Base-by-base conservation (phyloP, 2,888 invertebrate species). In the Cephus sareptanus region DNA sequence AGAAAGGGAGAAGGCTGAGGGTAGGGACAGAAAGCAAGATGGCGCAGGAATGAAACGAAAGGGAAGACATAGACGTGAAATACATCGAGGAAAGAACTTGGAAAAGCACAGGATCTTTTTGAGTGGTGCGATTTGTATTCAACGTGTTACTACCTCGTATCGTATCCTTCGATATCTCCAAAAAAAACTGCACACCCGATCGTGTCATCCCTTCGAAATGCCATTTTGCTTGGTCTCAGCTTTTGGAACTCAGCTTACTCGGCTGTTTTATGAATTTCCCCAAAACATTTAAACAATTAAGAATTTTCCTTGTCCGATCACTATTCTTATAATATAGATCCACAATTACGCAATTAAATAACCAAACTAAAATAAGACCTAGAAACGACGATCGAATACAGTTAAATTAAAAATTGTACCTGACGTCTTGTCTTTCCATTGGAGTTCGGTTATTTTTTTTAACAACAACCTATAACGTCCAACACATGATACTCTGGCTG, bases 121-220 rank as follows among this genome's bases (percentile, higher is more conserved):
- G 80, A 83, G 81, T 80, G 78, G 79, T 73, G 68, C 80, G 79
- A 84, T 85, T 84, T 82, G 83, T 85, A 85, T 85, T 84, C 85
- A 83, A 81, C 77, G 79, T 81, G 81, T 81, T 79, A 82, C 83
- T 75, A 79, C 76, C 75, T 80, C 79, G 75, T 78, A 81, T 84
- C 79, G 69, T 76, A 81, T 82, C 81, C 77, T 77, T 81, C 82
- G 84, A 85, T 83, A 83, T 82, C 81, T 75, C 75, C 79, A 80
- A 82, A 84, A 83, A 81, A 83, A 83, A 84, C 84, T 83, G 81
- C 77, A 82, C 78, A 73, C 78, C 76, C 80, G 70, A 74, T 75
- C 34, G 76, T 40, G 74, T 77, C 74, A n/a, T 31, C 40, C 70
- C 68, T 73, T 80, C 70, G 73, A 71, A 75, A 74, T 74, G 82